Evolutionary conservation across 2,797 vertebrate species (phyloP), one percentile per base, ranked within the genome.

Genomic region (Macrochelys suwanniensis): DNA sequence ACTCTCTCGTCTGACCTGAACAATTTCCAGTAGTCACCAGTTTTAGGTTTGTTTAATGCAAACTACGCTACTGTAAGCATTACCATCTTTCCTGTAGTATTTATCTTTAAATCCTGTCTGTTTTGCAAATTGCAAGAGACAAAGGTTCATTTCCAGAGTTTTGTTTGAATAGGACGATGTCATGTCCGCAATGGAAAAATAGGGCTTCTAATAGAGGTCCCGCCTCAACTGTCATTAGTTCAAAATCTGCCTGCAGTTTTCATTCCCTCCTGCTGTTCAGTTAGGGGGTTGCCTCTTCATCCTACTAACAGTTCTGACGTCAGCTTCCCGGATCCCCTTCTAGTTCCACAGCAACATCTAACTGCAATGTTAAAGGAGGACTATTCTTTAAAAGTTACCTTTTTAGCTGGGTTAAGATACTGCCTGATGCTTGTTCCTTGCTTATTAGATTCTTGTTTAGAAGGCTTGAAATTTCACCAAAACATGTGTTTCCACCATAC

Each of bases 101-200:
- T 23, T 19, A 19, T 80, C 76, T 68, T 79, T 86, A 71, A 80
- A 89, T 50, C 37, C 33, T 11, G 0, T 23, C 0, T 78, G 5
- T 83, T 3, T n/a, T 77, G 26, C 71, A 42, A 53, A 13, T 50
- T 86, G 56, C 21, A 84, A 91, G 82, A 89, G 57, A 71, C 49
- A 88, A 87, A 96, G 92, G 95, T 96, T 97, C 92, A 92, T 31
- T 89, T 97, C 74, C 94, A 92, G 89, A 51, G 47, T 71, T 85
- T 56, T 45, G 6, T 78, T 93, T 51, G 23, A 16, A 47, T 57
- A 4, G 23, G 71, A 78, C 5, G 3, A 1, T 86, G 76, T 8
- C 45, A 0, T 90, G 74, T 54, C 85, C 74, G n/a, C 77, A 93
- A 31, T 76, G 31, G 49, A 77, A 86, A 92, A 90, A 82, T 68